These are phyloP conservation scores for Therioaphis trifolii DNA, from an alignment of 2,888 invertebrate genomes.

Conservation along the genomic window DNA sequence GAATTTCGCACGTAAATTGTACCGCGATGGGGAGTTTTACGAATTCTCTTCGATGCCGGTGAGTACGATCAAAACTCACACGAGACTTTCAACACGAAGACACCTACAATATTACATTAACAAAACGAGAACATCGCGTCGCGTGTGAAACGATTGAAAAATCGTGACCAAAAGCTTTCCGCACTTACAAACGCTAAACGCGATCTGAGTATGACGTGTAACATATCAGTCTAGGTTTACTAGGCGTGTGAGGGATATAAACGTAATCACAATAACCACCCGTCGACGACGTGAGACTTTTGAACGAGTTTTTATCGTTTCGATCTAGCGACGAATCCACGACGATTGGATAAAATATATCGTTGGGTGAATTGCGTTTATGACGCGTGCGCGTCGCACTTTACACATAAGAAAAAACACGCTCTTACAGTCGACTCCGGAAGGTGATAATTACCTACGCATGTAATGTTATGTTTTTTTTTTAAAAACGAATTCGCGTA, in stretches of 20 bases:
- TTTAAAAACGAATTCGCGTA: no score
- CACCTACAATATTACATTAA: no score
- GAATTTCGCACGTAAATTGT: no score
- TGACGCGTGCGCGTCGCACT: no score
- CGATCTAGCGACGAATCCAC: not conserved
- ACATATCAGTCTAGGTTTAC: constrained; percentile 39
- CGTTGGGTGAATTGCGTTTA: no score
- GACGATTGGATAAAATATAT: not conserved
- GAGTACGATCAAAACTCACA: no score
- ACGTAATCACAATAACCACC: not conserved
- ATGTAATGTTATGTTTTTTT: not conserved
- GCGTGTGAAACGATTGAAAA: constrained; percentile 5
- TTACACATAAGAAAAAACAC: no score
- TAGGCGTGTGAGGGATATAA: constrained; percentile 9
- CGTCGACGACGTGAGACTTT: not conserved
- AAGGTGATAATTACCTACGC: no score
- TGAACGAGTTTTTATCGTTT: not conserved
- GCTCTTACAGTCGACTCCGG: no score
- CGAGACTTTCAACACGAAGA: no score
- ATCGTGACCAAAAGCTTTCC: not conserved
- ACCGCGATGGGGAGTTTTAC: no score
- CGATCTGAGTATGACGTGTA: constrained; percentile 19
- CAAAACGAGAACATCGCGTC: not conserved
- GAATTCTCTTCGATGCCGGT: no score
- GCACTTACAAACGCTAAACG: constrained; percentile 18